These are phyloP conservation scores for Tenthredo scrophulariae DNA, from an alignment of 2,888 invertebrate species.

Conservation along the genomic window DNA sequence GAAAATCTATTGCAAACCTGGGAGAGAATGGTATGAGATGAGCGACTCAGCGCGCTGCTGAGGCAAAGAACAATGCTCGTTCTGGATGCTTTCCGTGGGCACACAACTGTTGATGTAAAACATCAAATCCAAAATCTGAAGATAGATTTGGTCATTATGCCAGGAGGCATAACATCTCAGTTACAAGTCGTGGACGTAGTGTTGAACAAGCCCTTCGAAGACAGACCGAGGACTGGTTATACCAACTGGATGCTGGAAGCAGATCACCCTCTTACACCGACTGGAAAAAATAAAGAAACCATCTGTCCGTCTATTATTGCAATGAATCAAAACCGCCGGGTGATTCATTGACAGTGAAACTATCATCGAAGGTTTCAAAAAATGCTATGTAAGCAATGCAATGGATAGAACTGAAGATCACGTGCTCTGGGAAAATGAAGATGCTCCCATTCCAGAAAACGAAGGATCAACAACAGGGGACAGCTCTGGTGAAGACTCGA, in stretches of 20 bases:
- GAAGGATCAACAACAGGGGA: background rate
- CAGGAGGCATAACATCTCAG: slow-evolving; percentile 54
- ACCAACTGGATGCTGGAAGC: slow-evolving; percentile 52
- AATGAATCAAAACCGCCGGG: slow-evolving; percentile 53
- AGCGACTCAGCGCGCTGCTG: slow-evolving; percentile 55
- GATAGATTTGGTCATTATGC: slow-evolving; percentile 56
- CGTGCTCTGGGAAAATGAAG: slow-evolving; percentile 45
- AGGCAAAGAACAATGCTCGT: slow-evolving; percentile 53
- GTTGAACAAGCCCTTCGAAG: slow-evolving; percentile 56
- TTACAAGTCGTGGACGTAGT: slow-evolving; percentile 54
- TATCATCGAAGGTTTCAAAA: slow-evolving; percentile 49
- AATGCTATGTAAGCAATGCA: slow-evolving; percentile 53
- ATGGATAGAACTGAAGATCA: slow-evolving; percentile 53
- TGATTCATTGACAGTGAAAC: slow-evolving; percentile 5
- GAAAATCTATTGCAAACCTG: slow-evolving; percentile 56
- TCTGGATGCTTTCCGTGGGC: slow-evolving; percentile 55
- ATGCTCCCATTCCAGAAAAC: slow-evolving; percentile 16
- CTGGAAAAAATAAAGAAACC: slow-evolving; percentile 51
- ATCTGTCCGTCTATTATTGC: slow-evolving; percentile 18
- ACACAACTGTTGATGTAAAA: slow-evolving; percentile 54
- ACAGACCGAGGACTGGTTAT: slow-evolving; percentile 29
- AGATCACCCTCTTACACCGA: slow-evolving; percentile 40
- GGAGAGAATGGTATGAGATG: slow-evolving; percentile 55
- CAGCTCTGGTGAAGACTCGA: background rate
- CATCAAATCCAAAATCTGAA: slow-evolving; percentile 5